Evolutionary conservation across 2,797 vertebrate species (phyloP).

Genomic region (Enteromius mattozi): DNA sequence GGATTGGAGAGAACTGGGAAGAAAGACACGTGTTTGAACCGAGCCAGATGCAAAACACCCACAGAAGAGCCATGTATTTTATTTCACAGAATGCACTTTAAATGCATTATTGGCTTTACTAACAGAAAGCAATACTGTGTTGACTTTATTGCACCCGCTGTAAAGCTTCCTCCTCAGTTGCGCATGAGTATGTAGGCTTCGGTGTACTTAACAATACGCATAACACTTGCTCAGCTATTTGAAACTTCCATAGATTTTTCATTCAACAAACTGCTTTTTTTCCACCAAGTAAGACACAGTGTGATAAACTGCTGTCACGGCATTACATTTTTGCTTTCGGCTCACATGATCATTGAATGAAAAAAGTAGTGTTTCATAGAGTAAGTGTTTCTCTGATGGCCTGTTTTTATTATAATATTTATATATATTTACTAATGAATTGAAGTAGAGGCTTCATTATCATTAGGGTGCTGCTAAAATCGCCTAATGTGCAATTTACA

Average conservation of each 20-base stretch:
- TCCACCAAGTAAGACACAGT: not conserved
- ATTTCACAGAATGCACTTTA: slow-evolving; percentile 46
- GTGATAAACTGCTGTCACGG: not conserved
- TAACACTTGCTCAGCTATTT: not conserved
- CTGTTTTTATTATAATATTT: not conserved
- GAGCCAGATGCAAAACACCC: slow-evolving; percentile 56
- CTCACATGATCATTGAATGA: not conserved
- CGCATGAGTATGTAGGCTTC: not conserved
- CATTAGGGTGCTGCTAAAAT: not conserved
- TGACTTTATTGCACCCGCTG: not conserved
- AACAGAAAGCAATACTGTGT: slow-evolving; percentile 47
- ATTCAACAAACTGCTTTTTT: not conserved
- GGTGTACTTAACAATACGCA: not conserved
- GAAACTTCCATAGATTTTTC: not conserved
- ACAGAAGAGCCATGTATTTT: slow-evolving; percentile 25
- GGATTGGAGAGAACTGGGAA: slow-evolving; percentile 53
- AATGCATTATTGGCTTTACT: slow-evolving; percentile 46
- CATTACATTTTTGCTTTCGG: not conserved
- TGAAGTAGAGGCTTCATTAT: not conserved
- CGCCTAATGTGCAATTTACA: not conserved
- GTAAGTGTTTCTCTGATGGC: not conserved
- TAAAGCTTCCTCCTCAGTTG: slow-evolving; percentile 20
- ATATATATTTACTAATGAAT: not conserved
- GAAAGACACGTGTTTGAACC: slow-evolving; percentile 52
- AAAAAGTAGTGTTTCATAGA: not conserved